Evolutionary conservation across 2,888 invertebrate species (phyloP).

Genomic region (Rhogogaster chlorosoma): DNA sequence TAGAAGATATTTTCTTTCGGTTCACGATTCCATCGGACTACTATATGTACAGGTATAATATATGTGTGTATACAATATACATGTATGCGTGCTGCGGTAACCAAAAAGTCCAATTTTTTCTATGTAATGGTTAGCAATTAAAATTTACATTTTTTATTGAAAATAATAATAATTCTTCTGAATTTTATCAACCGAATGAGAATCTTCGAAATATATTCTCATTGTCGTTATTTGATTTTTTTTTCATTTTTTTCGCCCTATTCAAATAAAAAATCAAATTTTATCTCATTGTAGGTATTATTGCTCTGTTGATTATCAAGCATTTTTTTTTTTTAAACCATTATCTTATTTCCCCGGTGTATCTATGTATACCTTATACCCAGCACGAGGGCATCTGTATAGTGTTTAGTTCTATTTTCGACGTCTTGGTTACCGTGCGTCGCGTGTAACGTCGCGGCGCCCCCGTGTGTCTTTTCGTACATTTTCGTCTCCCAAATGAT

Average conservation of each 20-base stretch:
- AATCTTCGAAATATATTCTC: neutral
- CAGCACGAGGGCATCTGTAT: slow-evolving; percentile 8
- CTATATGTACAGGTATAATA: no score
- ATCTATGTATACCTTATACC: neutral
- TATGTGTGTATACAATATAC: no score
- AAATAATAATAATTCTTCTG: neutral
- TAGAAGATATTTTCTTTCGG: neutral
- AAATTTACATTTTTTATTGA: neutral
- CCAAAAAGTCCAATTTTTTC: neutral
- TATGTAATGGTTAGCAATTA: neutral
- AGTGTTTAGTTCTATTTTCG: slow-evolving; percentile 45
- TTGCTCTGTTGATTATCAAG: neutral
- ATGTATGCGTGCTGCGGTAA: neutral
- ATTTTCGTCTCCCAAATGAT: slow-evolving; percentile 10
- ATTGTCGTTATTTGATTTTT: neutral
- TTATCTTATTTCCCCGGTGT: neutral
- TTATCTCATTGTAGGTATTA: neutral
- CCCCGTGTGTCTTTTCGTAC: slow-evolving; percentile 44
- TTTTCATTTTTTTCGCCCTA: neutral
- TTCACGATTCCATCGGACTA: neutral
- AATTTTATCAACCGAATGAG: neutral
- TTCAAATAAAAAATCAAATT: no score
- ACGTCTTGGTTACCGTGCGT: neutral
- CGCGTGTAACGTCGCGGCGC: slow-evolving; percentile 29
- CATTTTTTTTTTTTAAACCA: neutral